Base-by-base conservation (phyloP, 2,888 invertebrate genomes). In the Drosophila dives region DNA sequence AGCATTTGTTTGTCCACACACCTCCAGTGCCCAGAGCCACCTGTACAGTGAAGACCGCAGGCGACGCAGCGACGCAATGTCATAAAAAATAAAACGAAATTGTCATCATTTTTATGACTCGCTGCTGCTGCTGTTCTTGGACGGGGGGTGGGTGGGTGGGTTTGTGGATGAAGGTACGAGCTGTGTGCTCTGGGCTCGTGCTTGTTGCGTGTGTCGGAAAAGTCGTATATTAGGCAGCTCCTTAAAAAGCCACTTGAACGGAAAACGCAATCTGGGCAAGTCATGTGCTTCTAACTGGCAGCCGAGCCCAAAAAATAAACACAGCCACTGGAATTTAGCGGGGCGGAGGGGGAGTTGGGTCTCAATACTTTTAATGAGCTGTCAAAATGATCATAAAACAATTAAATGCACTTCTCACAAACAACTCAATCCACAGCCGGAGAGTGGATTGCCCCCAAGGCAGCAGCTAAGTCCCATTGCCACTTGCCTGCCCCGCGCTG, bases 301-400 rank as follows among this genome's bases (percentile, higher is more conserved):
- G 34, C 26, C 38, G 10, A 55, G 34, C 42, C 53, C 55, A 53
- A 38, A 45, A 50, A 29, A 5, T 23, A 38, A 42, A 23, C 29
- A 59, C 55, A 60, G 77, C 71, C 76, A 70, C 64, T 67, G 74
- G 72, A 66, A 65, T 69, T 69, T 55, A 26, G 48, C 63, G 42
- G 60, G 58, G 29, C 0, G 5, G 29, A 6, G 0, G 29, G 29
- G 29, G 6, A 4, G 29, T n/a, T n/a, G 42, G 60, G 50, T 42
- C 54, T 56, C 67, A 67, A 72, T 78, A 63, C 66, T 69, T 89
- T 89, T 80, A 82, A 89, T 82, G 83, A 77, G 80, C 87, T 89
- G 89, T 86, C 87, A 80, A 85, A 86, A 81, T 89, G 71, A 83
- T 85, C 87, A 90, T 91, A 87, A 89, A 90, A 76, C 86, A 90